Base-by-base conservation (phyloP, 2,113 vertebrate genomes). In the Chitala chitala region DNA sequence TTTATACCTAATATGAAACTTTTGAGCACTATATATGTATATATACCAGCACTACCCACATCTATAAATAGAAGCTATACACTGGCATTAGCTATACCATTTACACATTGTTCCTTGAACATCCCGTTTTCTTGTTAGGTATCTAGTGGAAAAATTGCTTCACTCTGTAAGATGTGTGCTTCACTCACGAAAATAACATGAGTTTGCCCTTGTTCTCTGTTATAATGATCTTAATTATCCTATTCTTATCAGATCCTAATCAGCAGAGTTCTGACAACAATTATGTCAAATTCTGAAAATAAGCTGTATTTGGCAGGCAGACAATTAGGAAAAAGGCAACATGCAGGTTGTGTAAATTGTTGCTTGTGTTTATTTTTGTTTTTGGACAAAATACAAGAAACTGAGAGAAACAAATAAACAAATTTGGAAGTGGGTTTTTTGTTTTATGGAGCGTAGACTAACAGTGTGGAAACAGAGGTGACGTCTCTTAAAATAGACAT, bases 151-250 rank as follows among this genome's bases (percentile, higher is more conserved):
- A n/a, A n/a, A n/a, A n/a, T n/a, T n/a, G n/a, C n/a, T n/a, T n/a
- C n/a, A n/a, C 33, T 55, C 20, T 13, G 5, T n/a, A 24, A 17
- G 69, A 26, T 10, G 3, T 33, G 6, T n/a, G 48, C 51, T 20
- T 53, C n/a, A 13, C 40, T 13, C 24, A 5, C 1, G 6, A 72
- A 17, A 33, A 29, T 31, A 17, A 59, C 20, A 2, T 7, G 22
- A 29, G 54, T 24, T 26, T 48, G 24, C 55, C 71, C 71, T 42
- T 59, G 65, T 48, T 48, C 29, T 61, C 71, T 46, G 55, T n/a
- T 17, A 13, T 54, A 54, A 71, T 48, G 55, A 72, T 56, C 54
- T 42, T 58, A 10, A 26, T 48, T 33, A 31, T 59, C 24, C 48
- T 59, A 26, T 68, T 36, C 42, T 68, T 22, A 48, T 68, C 64